Evolutionary conservation across 2,888 invertebrate species (phyloP), one percentile per base, ranked within the genome.

Genomic region (Drosophila colorata): DNA sequence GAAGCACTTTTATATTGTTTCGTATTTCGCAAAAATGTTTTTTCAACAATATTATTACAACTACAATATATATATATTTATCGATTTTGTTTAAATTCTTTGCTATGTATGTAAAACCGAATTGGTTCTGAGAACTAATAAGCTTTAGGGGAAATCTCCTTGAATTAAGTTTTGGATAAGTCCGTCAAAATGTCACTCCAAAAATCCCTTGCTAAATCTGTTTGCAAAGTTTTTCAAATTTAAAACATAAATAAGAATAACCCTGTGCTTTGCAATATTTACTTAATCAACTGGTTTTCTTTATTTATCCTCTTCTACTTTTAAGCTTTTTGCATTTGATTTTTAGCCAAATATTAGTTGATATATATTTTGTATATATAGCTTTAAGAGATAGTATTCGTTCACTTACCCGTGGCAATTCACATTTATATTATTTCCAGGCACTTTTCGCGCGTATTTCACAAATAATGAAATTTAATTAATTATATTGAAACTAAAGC

Each of bases 401-500:
- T 23, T 16, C 13, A 38, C 37, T 49, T 49, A 37, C 7, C 37
- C 7, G 6, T n/a, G n/a, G n/a, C n/a, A 18, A n/a, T n/a, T 25
- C 11, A 8, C 38, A 1, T 16, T 40, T 2, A 16, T 18, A 8
- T 25, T 1, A 37, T 13, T 37, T 16, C 1, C 8, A 37, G 16
- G 14, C 25, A 20, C n/a, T 18, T 40, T 18, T 9, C 8, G 2
- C 14, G 31, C 31, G 11, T 31, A 31, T 31, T 31, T 3, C 31
- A 31, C 31, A 31, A 31, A 31, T 31, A 11, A 28, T 28, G 8
- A 28, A 31, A 31, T 31, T 31, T 31, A 31, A 38, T 47, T 51
- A 47, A 59, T 47, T 40, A 46, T 57, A 40, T 28, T 16, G 40
- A 37, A 38, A 40, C 35, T 13, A 7, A 20, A 25, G 25, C 13